Evolutionary conservation across 1,140 invertebrate genomes (phyloP).

Genomic region (Acromyrmex charruanus): DNA sequence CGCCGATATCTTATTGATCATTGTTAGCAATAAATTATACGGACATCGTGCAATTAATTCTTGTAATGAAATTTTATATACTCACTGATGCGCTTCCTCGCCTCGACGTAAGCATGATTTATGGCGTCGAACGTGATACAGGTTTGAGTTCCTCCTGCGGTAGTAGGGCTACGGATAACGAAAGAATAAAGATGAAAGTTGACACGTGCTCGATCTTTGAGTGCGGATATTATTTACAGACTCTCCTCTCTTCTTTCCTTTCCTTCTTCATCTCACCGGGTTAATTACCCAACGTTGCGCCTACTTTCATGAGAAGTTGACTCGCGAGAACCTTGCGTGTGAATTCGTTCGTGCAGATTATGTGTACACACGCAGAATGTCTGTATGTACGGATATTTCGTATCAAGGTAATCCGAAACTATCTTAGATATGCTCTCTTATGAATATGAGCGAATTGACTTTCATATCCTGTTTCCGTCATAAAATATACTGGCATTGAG

Average conservation of each 20-base stretch:
- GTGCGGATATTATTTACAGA: slow-evolving; percentile 64
- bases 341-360: slow-evolving; percentile 2
- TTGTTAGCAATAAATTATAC: slow-evolving; percentile 7
- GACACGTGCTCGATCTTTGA: slow-evolving; percentile 35
- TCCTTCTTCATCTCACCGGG: neutral
- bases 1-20: neutral
- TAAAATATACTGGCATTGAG: slow-evolving; percentile 66
- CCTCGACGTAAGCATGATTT: slow-evolving; percentile 95
- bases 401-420: slow-evolving; percentile 72
- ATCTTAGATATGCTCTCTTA: slow-evolving; percentile 26
- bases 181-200: slow-evolving; percentile 71
- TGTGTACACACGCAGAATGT: neutral
- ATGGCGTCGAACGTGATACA: slow-evolving; percentile 97
- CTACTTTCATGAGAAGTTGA: slow-evolving; percentile 67
- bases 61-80: slow-evolving; percentile 71
- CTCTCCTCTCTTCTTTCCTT: too few species aligned
- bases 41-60: slow-evolving; percentile 18
- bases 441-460: slow-evolving; percentile 59
- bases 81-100: slow-evolving; percentile 94
- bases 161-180: slow-evolving; percentile 89
- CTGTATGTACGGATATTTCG: slow-evolving; percentile 48
- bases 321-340: slow-evolving; percentile 4
- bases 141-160: slow-evolving; percentile 89
- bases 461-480: slow-evolving; percentile 69
- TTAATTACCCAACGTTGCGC: slow-evolving; percentile 72